phyloP scores from a whole-genome alignment of 2,113 vertebrate species.

The Elachura formosa region DNA sequence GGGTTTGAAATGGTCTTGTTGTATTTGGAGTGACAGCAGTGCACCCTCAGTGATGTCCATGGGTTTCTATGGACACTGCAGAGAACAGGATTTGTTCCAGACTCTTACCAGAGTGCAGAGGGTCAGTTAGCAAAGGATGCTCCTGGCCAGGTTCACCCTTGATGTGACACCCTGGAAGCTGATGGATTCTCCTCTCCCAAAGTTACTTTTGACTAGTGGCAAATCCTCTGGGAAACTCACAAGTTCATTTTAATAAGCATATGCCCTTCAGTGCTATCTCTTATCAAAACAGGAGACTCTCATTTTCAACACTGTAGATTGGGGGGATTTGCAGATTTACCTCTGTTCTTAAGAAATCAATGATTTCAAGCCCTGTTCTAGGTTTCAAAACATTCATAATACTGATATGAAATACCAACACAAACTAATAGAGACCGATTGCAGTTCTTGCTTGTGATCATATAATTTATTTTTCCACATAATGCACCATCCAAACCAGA shows the following conservation, averaged over 20 bases:
- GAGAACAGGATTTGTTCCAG: not conserved
- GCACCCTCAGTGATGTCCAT: not conserved
- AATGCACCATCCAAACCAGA: slow-evolving; percentile 56
- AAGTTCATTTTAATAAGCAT: not conserved
- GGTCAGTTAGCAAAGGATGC: not conserved
- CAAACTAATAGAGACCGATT: slow-evolving; percentile 5
- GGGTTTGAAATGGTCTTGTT: not conserved
- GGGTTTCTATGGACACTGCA: not conserved
- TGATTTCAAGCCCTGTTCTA: slow-evolving; percentile 46
- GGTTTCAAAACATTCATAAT: slow-evolving; percentile 28
- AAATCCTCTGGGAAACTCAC: not conserved
- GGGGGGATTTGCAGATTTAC: not conserved
- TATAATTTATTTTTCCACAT: slow-evolving; percentile 42
- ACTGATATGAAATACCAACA: not conserved
- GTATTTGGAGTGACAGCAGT: not conserved
- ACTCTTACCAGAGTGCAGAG: not conserved
- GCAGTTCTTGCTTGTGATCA: slow-evolving; percentile 32
- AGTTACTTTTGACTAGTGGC: not conserved
- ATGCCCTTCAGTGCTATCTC: not conserved
- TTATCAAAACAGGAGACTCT: not conserved
- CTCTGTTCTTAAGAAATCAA: not conserved
- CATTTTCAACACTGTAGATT: not conserved
- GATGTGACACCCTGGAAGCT: not conserved
- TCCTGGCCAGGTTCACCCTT: not conserved
- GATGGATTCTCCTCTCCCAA: not conserved